phyloP scores from a whole-genome alignment of 2,113 vertebrate genomes.

The Panthera tigris region DNA sequence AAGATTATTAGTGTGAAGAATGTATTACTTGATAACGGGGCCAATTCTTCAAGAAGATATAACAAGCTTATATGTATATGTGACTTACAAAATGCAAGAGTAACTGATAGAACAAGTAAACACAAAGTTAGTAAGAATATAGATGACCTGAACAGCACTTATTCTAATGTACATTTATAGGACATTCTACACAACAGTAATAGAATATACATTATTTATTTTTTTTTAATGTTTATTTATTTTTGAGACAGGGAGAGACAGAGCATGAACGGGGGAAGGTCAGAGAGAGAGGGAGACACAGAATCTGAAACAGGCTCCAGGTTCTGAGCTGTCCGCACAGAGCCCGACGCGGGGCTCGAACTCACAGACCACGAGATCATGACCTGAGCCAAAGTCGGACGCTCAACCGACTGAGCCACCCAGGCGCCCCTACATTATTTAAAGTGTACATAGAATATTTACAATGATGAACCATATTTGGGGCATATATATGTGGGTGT shows the following conservation, averaged over 20 bases:
- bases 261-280: too few relatives aligned
- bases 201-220: background rate
- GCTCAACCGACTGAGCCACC: too few relatives aligned
- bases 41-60: background rate
- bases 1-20: background rate
- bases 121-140: background rate
- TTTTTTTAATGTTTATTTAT: too few relatives aligned
- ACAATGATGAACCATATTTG: background rate
- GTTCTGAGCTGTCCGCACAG: too few relatives aligned
- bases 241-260: too few relatives aligned
- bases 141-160: background rate
- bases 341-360: too few relatives aligned
- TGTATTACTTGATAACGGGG: background rate
- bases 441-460: background rate
- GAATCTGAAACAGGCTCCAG: too few relatives aligned
- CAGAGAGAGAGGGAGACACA: too few relatives aligned
- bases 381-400: too few relatives aligned
- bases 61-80: background rate
- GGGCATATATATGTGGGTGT: background rate
- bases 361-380: too few relatives aligned
- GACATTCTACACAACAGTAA: background rate
- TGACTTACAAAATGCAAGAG: background rate
- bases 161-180: background rate
- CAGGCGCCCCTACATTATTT: background rate
- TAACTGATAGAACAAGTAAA: background rate